Evolutionary conservation across 1,140 invertebrate species (phyloP), one percentile per base, ranked within the genome.

Genomic region (Trachymyrmex cornetzi): DNA sequence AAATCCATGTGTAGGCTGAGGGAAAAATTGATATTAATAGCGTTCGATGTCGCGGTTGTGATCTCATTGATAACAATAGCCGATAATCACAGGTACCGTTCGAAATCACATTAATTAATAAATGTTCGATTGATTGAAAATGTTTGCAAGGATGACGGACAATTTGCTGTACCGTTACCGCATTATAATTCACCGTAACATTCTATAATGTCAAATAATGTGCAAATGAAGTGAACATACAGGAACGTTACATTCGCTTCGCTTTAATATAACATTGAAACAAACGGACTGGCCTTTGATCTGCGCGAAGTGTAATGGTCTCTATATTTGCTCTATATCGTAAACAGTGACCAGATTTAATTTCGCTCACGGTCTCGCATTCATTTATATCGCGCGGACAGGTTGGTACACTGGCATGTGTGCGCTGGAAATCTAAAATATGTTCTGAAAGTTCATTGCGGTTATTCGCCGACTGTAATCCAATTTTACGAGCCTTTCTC

Each of bases 341-440:
- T 69, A 80, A 80, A 80, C 63, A 80, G 48, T 53, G 77, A 69
- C 63, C 63, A 80, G 77, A 80, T 80, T 80, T 80, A 80, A 80
- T 80, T 80, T 80, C 48, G 44, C 77, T 79, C 77, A 30, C 44
- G 63, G 63, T n/a, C 48, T 16, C 77, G 77, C 63, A 53, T 53
- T 69, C 77, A 50, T 79, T 79, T 79, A 79, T 53, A 67, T 34
- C 61, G 44, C 77, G 19, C 30, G 34, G 30, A 38, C 66, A 30
- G 48, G 44, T 27, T 38, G 34, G 4, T 63, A 38, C 75, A 1
- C 34, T 27, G 53, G 55, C 27, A 44, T 48, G 19, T 48, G 19
- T 19, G 14, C 14, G 14, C 19, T 27, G 48, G n/a, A 69, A 53
- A 80, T 67, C 77, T 53, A 27, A 79, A 75, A 79, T 79, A 66